Evolutionary conservation across 2,113 vertebrate species (phyloP).

Genomic region (Saimiri boliviensis): DNA sequence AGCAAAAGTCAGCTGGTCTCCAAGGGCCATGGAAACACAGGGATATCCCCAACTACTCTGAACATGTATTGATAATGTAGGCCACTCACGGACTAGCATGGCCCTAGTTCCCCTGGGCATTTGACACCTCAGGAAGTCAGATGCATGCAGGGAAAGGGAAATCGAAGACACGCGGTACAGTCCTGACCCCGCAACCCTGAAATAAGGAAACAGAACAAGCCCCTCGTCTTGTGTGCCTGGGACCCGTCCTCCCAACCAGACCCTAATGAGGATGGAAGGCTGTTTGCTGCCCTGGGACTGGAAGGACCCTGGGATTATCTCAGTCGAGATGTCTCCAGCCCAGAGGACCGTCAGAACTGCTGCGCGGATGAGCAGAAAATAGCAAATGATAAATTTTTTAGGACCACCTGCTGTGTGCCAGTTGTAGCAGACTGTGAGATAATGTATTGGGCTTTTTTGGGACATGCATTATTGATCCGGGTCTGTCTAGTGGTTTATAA

Average conservation of each 20-base stretch:
- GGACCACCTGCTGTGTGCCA: constrained; percentile 75
- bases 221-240: constrained; percentile 38
- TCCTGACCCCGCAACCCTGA: rapidly evolving
- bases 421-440: constrained; percentile 78
- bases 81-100: neutral
- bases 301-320: constrained; percentile 71
- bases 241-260: constrained; percentile 45
- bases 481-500: constrained; percentile 75
- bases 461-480: constrained; percentile 79
- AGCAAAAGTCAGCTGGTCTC: neutral
- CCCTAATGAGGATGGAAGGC: constrained; percentile 77
- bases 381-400: constrained; percentile 84
- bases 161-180: rapidly evolving
- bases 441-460: constrained; percentile 73
- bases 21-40: neutral
- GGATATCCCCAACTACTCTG: neutral
- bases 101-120: neutral
- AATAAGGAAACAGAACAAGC: neutral
- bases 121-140: neutral
- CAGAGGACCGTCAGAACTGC: constrained; percentile 73
- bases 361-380: constrained; percentile 80
- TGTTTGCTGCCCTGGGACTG: constrained; percentile 72
- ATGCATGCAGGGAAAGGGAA: neutral
- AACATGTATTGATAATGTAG: neutral
- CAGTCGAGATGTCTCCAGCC: constrained; percentile 67